These are phyloP conservation scores for Sapayoa aenigma DNA, from an alignment of 2,113 vertebrate species.

Conservation along the genomic window DNA sequence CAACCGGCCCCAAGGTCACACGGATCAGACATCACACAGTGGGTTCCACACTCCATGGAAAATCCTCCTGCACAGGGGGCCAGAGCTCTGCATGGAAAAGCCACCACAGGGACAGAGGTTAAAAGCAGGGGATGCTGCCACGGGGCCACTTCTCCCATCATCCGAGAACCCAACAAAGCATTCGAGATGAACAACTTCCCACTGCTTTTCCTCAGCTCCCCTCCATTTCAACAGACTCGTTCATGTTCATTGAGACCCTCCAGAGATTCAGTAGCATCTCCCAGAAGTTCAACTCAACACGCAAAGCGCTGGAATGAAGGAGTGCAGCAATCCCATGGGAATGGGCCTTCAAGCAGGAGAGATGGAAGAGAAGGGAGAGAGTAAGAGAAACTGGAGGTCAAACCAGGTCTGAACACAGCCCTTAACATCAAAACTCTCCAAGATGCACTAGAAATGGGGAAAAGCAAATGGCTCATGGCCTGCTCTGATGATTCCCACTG, in stretches of 20 bases:
- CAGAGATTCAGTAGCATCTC: background rate
- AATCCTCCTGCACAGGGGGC: background rate
- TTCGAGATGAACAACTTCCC: background rate
- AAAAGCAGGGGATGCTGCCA: background rate
- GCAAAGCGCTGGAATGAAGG: background rate
- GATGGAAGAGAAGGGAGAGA: background rate
- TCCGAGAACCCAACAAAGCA: background rate
- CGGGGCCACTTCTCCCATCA: accelerated
- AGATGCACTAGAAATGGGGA: background rate
- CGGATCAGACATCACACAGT: background rate
- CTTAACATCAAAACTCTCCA: background rate
- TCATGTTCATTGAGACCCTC: background rate
- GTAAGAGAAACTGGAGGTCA: background rate
- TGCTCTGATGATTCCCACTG: background rate
- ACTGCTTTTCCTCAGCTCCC: background rate
- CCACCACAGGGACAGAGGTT: background rate
- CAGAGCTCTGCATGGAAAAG: background rate
- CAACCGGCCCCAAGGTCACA: background rate
- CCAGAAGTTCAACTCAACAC: background rate
- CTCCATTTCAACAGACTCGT: background rate
- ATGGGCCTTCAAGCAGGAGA: background rate
- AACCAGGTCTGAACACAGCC: background rate
- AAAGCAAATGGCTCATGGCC: background rate
- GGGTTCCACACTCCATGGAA: background rate
- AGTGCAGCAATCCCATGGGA: background rate